Evolutionary conservation across 2,113 vertebrate genomes (phyloP).

Genomic region (Pleuronectes platessa): DNA sequence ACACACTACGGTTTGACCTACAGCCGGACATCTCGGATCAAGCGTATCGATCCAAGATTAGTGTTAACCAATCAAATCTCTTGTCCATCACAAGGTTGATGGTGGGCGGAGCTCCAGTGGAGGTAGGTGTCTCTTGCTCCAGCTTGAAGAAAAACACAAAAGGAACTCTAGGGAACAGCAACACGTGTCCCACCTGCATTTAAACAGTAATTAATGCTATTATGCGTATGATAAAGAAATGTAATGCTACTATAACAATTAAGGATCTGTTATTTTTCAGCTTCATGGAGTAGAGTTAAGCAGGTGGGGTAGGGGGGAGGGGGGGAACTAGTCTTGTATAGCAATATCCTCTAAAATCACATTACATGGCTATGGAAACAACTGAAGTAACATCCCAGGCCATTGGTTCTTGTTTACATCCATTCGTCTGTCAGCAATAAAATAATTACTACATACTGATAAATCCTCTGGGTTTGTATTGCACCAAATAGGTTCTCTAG

Average conservation of each 20-base stretch:
- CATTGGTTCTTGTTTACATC: constrained; percentile 71
- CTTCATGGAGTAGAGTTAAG: constrained; percentile 28
- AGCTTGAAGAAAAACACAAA: constrained; percentile 1
- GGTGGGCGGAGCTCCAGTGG: constrained; percentile 40
- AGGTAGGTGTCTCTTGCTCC: constrained; percentile 60
- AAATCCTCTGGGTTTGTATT: constrained; percentile 78
- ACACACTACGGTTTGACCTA: constrained; percentile 52
- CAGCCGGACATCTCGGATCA: constrained; percentile 47
- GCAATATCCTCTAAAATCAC: constrained; percentile 36
- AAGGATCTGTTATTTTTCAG: constrained; percentile 19
- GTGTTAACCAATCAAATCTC: constrained; percentile 48
- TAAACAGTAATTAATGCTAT: constrained; percentile 54
- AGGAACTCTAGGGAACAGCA: background rate
- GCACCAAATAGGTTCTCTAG: constrained; percentile 72
- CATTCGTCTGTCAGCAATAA: constrained; percentile 76
- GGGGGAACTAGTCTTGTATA: constrained; percentile 16
- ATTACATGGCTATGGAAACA: constrained; percentile 52
- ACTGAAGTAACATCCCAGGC: constrained; percentile 57
- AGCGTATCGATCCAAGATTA: constrained; percentile 51
- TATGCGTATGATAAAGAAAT: constrained; percentile 25
- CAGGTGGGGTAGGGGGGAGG: constrained; percentile 34
- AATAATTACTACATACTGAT: constrained; percentile 70
- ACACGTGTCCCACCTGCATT: constrained; percentile 45
- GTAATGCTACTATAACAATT: constrained; percentile 48
- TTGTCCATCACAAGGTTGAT: constrained; percentile 23